Percentiles rank a stretch among this genome's conserved stretches.
phyloP scores from a whole-genome alignment of 2,113 vertebrate genomes.

The Brachionichthys hirsutus region DNA sequence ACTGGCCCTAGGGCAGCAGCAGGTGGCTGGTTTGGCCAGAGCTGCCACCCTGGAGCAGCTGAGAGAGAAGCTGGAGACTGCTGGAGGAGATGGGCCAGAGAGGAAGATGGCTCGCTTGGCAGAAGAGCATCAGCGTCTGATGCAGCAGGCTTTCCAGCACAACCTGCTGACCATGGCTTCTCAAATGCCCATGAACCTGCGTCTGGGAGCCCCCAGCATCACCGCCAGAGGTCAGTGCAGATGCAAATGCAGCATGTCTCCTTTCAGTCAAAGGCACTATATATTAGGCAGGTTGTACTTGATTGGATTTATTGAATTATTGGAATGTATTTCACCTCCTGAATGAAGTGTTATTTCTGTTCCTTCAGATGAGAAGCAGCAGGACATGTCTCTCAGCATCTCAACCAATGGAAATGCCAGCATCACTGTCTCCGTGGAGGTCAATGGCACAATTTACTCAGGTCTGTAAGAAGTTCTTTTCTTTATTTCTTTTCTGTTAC shows the following conservation, averaged over 20 bases:
- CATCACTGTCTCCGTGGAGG: slow-evolving; percentile 81
- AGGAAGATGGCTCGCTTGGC: slow-evolving; percentile 85
- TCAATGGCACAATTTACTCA: slow-evolving; percentile 81
- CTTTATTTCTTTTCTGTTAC: too few relatives aligned
- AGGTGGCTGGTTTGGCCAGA: slow-evolving; percentile 78
- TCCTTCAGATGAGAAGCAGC: slow-evolving; percentile 75
- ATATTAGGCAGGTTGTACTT: too few relatives aligned
- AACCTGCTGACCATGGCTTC: slow-evolving; percentile 89
- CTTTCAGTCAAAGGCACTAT: too few relatives aligned
- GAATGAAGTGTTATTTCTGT: neutral
- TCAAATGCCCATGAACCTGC: slow-evolving; percentile 90
- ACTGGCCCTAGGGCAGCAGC: slow-evolving; percentile 81
- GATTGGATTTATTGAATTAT: too few relatives aligned
- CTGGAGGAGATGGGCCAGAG: slow-evolving; percentile 84
- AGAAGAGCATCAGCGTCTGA: slow-evolving; percentile 90
- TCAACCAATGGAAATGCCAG: slow-evolving; percentile 77
- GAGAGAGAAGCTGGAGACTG: slow-evolving; percentile 87
- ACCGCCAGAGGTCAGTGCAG: slow-evolving; percentile 83
- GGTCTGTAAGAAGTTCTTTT: slow-evolving; percentile 63
- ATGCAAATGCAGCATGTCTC: too few relatives aligned
- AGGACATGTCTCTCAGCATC: slow-evolving; percentile 80
- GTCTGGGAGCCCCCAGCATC: slow-evolving; percentile 78
- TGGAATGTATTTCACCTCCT: neutral
- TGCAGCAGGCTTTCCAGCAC: slow-evolving; percentile 94
- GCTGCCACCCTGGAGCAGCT: slow-evolving; percentile 89